Percentiles rank a stretch among this genome's conserved stretches.
Evolutionary conservation across 2,797 vertebrate genomes (phyloP).

Genomic region (Petrocephalus sullivani): DNA sequence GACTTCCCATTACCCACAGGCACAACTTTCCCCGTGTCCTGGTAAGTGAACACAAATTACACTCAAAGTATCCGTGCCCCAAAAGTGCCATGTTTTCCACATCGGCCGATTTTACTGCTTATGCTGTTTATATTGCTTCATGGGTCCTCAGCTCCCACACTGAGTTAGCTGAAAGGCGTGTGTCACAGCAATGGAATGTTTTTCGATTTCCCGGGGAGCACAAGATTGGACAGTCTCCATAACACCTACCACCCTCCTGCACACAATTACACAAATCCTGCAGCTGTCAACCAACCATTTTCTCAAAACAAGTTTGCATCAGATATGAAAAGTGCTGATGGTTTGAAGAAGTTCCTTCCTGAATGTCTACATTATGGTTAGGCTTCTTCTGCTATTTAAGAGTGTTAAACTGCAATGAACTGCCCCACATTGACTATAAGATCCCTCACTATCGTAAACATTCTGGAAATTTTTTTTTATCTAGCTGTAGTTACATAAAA

Average conservation of each 20-base stretch:
- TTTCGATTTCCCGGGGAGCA: neutral
- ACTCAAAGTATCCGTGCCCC: neutral
- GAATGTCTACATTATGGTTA: neutral
- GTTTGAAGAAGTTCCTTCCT: neutral
- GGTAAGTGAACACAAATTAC: neutral
- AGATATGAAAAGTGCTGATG: neutral
- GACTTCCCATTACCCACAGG: neutral
- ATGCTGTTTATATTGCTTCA: neutral
- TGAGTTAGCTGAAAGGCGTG: neutral
- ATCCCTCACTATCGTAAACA: neutral
- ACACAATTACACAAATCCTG: neutral
- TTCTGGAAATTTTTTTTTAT: neutral
- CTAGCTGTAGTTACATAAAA: neutral
- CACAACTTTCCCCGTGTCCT: neutral
- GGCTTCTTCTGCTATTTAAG: neutral
- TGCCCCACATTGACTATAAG: neutral
- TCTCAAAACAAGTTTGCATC: neutral
- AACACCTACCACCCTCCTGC: neutral
- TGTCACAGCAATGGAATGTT: neutral
- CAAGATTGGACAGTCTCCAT: neutral
- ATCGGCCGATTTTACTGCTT: neutral
- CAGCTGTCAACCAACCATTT: neutral
- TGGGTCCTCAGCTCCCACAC: neutral
- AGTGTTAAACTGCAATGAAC: neutral
- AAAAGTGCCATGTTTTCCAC: neutral